Base-by-base conservation (phyloP, 1,140 invertebrate species). In the Babylonia areolata region DNA sequence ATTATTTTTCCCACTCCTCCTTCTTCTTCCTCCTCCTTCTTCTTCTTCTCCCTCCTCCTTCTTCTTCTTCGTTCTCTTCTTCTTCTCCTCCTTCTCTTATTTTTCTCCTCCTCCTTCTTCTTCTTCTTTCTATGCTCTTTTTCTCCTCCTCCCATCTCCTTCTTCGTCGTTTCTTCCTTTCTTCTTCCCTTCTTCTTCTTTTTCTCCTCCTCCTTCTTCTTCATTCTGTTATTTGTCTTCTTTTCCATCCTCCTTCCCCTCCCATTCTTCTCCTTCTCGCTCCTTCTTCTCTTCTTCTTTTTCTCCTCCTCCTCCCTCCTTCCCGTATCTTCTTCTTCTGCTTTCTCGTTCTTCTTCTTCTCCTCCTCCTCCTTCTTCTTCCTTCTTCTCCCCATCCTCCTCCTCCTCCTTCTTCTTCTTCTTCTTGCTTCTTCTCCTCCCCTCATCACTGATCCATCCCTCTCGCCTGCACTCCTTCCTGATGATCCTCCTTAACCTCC, bases 321-420 rank as follows among this genome's bases (percentile, higher is more conserved):
- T 37, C 28, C 28, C 28, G 6, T 75, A 6, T 37, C 35, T 28
- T 37, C 35, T 28, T 37, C 35, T 28, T 37, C 35, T 37, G 6
- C 46, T 20, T 51, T 20, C 46, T 51, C 46, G 20, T 51, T 51
- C 46, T 51, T 20, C 20, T 51, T 20, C 20, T 20, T 20, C 20
- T 6, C 46, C 20, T 28, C 71, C 28, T 28, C 71, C 28, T 28
- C 71, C 20, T 20, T 20, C 20, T 20, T 20, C 20, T 20, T 20
- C 20, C 46, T 20, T 51, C 46, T 51, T 51, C 71, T 75, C 71
- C 71, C 28, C 71, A 6, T 75, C n/a, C 71, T 75, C 71, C 71
- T 75, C n/a, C 71, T 75, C 71, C 71, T 75, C 71, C 71, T 28
- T 28, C 71, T 75, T 37, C 28, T 75, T 37, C 71, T 75, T 37